A percentile compares a stretch with the other conserved stretches of the same genome.
Conservation (phyloP, 2,797 vertebrate genomes). For the Paguma larvata region DNA sequence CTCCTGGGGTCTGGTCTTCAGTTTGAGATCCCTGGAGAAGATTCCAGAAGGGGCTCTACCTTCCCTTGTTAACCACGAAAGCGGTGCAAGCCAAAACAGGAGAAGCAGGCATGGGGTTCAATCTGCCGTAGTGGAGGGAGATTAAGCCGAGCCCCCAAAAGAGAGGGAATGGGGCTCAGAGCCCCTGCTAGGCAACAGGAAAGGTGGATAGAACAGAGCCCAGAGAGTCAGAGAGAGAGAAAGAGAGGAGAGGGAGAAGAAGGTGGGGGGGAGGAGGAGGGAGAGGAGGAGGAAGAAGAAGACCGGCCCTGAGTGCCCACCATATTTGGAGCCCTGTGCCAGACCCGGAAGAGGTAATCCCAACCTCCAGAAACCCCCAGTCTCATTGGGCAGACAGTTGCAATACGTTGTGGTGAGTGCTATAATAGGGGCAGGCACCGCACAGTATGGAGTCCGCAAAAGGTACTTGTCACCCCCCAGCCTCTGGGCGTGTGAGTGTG, state of each 20-base stretch:
- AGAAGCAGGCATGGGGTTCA: background rate
- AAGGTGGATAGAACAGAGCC: background rate
- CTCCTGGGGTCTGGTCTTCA: background rate
- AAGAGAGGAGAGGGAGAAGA: too few species aligned
- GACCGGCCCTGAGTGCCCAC: background rate
- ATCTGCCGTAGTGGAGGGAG: background rate
- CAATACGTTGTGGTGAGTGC: background rate
- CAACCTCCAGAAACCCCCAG: background rate
- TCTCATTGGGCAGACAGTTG: background rate
- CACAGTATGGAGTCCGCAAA: background rate
- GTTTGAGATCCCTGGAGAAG: background rate
- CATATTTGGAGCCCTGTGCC: background rate
- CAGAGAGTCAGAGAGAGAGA: background rate
- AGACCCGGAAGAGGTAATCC: background rate
- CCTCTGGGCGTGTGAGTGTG: background rate
- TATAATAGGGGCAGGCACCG: background rate
- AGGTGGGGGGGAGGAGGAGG: background rate
- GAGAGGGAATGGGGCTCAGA: background rate
- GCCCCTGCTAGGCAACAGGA: background rate
- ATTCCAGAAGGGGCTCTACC: constrained; percentile 32
- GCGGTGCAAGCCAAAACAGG: background rate
- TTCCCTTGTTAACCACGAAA: background rate
- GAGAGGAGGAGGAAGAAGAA: background rate
- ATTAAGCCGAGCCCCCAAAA: background rate
- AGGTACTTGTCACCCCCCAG: background rate